Percentiles rank a stretch among this genome's conserved stretches.
Conservation (phyloP, 2,113 vertebrate species). For the Engraulis encrasicolus region DNA sequence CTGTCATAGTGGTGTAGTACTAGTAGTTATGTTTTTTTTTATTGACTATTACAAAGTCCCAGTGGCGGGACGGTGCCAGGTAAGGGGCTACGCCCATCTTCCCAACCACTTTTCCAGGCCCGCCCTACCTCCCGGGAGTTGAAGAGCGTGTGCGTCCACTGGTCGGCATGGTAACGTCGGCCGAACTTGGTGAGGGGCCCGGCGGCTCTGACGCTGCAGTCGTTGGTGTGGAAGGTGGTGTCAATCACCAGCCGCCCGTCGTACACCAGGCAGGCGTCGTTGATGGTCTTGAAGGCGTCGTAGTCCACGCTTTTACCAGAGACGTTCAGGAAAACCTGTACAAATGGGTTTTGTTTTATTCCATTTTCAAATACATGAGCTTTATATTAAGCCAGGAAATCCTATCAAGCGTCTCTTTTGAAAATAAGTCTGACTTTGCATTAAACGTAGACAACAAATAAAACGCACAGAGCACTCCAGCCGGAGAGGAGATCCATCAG, state of each 20-base stretch:
- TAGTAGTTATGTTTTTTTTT: too few relatives aligned
- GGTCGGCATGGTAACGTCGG: constrained; percentile 76
- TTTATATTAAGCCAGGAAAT: too few relatives aligned
- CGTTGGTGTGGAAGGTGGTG: constrained; percentile 80
- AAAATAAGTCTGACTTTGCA: too few relatives aligned
- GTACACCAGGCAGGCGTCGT: constrained; percentile 83
- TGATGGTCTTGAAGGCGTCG: constrained; percentile 82
- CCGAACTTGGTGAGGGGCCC: constrained; percentile 92
- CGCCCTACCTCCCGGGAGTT: constrained; percentile 88
- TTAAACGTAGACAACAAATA: too few relatives aligned
- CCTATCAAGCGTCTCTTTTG: background rate
- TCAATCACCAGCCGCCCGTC: constrained; percentile 86
- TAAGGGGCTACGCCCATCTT: too few relatives aligned
- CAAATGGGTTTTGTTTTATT: constrained; percentile 19
- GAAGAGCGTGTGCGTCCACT: constrained; percentile 82
- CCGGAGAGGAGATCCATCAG: constrained; percentile 59
- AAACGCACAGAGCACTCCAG: constrained; percentile 84
- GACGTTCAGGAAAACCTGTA: constrained; percentile 87
- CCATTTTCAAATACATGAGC: too few relatives aligned
- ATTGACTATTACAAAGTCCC: too few relatives aligned
- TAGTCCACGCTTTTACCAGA: constrained; percentile 79
- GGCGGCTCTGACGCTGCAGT: constrained; percentile 80
- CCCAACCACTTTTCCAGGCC: too few relatives aligned
- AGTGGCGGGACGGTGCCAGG: too few relatives aligned
- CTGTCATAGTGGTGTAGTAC: too few relatives aligned